Evolutionary conservation across 2,113 vertebrate genomes (phyloP).

Genomic region (Eretmochelys imbricata): DNA sequence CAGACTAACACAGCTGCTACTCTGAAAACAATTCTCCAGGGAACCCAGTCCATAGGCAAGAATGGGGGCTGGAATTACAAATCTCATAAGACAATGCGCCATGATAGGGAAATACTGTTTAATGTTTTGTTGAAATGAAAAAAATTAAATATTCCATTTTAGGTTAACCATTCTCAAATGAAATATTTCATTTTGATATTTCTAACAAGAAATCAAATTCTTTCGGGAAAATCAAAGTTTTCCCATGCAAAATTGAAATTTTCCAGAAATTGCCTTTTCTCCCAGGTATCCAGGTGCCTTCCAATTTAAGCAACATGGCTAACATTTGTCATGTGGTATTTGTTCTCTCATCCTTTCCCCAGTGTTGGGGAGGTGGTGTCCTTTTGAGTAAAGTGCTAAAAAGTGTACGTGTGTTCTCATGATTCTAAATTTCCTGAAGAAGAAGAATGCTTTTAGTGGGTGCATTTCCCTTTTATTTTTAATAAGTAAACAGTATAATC

Average conservation of each 20-base stretch:
- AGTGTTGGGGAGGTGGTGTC: background rate
- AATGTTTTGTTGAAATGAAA: background rate
- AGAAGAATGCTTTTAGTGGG: background rate
- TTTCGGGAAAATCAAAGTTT: background rate
- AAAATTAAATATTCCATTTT: background rate
- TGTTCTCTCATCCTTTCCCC: background rate
- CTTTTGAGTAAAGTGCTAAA: background rate
- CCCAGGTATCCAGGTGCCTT: background rate
- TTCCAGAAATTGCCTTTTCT: background rate
- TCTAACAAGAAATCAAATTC: background rate
- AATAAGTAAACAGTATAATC: background rate
- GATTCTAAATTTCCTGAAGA: background rate
- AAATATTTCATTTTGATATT: background rate
- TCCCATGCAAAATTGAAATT: background rate
- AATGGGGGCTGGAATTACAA: background rate
- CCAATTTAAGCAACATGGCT: background rate
- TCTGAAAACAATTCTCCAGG: background rate
- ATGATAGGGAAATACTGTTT: background rate
- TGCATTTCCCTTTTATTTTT: background rate
- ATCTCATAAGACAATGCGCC: background rate
- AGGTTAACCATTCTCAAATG: background rate
- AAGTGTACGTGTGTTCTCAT: background rate
- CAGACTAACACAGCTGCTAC: too few relatives aligned
- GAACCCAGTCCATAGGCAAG: background rate
- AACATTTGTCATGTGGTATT: background rate